Conservation (phyloP, 2,113 vertebrate genomes). For the Labrus mixtus region DNA sequence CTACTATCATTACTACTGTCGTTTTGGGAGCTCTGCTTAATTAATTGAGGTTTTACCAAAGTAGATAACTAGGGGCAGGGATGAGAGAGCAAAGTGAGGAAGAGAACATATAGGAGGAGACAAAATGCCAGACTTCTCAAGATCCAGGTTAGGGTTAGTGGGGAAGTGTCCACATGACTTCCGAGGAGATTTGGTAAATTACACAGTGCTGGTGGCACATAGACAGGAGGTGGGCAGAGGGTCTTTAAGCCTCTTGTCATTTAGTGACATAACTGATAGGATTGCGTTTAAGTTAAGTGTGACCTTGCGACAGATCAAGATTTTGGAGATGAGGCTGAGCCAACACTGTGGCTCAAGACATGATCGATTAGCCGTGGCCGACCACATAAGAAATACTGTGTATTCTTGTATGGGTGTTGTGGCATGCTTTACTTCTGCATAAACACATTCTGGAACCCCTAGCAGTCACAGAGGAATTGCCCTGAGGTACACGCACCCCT, state of each 20-base stretch:
- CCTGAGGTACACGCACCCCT: too few species aligned
- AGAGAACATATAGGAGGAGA: background rate
- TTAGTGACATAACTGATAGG: constrained; percentile 87
- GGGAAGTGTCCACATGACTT: constrained; percentile 27
- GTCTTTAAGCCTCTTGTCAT: constrained; percentile 72
- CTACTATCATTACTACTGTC: constrained; percentile 1
- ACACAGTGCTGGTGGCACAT: constrained; percentile 5
- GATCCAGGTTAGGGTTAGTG: constrained; percentile 43
- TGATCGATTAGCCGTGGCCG: constrained; percentile 26
- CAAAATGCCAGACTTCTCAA: background rate
- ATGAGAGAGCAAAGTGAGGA: constrained; percentile 69
- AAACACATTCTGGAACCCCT: background rate
- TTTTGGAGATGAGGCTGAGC: constrained; percentile 39
- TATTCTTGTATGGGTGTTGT: background rate
- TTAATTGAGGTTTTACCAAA: constrained; percentile 30
- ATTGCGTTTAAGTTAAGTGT: constrained; percentile 86
- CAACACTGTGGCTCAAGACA: constrained; percentile 10
- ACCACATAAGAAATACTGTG: too few species aligned
- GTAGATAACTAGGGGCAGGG: constrained; percentile 68
- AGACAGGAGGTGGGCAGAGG: background rate
- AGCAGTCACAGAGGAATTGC: too few species aligned
- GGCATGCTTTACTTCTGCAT: background rate
- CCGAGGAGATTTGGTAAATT: constrained; percentile 22
- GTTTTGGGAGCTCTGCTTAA: constrained; percentile 13
- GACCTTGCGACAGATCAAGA: constrained; percentile 85